Evolutionary conservation across 2,113 vertebrate genomes (phyloP).

Genomic region (Gavialis gangeticus): DNA sequence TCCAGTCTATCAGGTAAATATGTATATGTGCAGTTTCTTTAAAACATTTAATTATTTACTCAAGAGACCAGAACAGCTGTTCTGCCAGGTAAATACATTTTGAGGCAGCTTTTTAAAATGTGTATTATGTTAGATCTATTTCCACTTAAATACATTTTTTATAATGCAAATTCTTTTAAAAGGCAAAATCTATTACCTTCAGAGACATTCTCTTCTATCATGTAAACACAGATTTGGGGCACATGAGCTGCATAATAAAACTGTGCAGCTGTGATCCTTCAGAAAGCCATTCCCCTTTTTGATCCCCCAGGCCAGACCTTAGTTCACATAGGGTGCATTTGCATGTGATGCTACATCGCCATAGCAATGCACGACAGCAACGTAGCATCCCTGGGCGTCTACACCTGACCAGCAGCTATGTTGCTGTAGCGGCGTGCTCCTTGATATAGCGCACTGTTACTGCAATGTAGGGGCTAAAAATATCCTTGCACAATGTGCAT

Average conservation of each 20-base stretch:
- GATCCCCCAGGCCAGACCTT: rapidly evolving
- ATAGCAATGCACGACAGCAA: too few species aligned
- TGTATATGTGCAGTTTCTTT: constrained; percentile 54
- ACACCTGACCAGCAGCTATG: too few species aligned
- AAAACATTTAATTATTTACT: constrained; percentile 79
- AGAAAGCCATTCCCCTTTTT: constrained; percentile 3
- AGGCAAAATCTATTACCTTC: constrained; percentile 59
- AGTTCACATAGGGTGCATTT: not conserved
- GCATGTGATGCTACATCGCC: not conserved
- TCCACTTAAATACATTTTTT: constrained; percentile 65
- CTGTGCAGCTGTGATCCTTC: not conserved
- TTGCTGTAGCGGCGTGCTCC: too few species aligned
- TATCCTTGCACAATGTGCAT: too few species aligned
- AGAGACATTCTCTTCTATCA: constrained; percentile 17
- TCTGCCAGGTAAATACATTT: constrained; percentile 71
- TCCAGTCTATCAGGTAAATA: constrained; percentile 75
- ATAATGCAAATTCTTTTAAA: constrained; percentile 64
- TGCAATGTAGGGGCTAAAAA: too few species aligned
- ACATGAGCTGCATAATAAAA: constrained; percentile 50
- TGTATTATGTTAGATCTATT: constrained; percentile 57
- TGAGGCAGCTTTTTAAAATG: constrained; percentile 45
- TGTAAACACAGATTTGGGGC: constrained; percentile 44
- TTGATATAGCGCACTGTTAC: too few species aligned
- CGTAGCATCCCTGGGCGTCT: too few species aligned
- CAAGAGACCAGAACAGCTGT: constrained; percentile 70